These are phyloP conservation scores for Ooceraea biroi DNA, from an alignment of 1,140 invertebrate species.

Conservation along the genomic window DNA sequence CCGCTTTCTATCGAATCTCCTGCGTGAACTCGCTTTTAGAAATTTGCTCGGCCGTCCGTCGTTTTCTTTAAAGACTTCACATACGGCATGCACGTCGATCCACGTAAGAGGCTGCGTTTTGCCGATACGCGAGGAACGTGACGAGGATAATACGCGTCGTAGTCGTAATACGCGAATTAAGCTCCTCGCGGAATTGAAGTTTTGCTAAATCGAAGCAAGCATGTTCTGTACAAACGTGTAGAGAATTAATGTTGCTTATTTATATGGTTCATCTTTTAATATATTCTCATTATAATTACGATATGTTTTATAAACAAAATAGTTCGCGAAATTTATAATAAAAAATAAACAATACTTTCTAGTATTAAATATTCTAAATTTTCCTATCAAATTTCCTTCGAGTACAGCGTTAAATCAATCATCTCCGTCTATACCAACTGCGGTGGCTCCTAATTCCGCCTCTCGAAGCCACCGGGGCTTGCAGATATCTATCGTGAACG, in stretches of 20 bases:
- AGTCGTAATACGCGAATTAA: slow-evolving; percentile 22
- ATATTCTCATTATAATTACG: not conserved
- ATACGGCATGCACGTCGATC: not conserved
- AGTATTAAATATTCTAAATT: not conserved
- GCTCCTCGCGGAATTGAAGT: slow-evolving; percentile 17
- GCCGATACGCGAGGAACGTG: slow-evolving; percentile 29
- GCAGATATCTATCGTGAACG: slow-evolving; percentile 69
- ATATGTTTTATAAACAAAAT: not conserved
- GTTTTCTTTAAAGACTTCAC: slow-evolving; percentile 54
- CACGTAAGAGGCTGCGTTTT: slow-evolving; percentile 6
- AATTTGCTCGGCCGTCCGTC: slow-evolving; percentile 44
- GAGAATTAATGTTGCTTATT: too few species aligned
- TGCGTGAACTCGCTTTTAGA: slow-evolving; percentile 27
- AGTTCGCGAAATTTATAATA: not conserved
- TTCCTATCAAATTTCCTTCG: not conserved
- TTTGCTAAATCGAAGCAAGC: not conserved
- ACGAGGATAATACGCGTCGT: slow-evolving; percentile 5
- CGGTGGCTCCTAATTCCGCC: slow-evolving; percentile 54
- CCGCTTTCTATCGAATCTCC: slow-evolving; percentile 19
- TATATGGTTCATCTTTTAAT: not conserved
- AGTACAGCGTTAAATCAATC: too few species aligned
- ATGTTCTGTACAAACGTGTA: too few species aligned
- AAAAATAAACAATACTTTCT: not conserved
- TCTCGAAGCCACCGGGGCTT: slow-evolving; percentile 26
- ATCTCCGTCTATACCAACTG: slow-evolving; percentile 18